These are phyloP conservation scores for Calcarius ornatus DNA, from an alignment of 2,113 vertebrate species.

Conservation along the genomic window DNA sequence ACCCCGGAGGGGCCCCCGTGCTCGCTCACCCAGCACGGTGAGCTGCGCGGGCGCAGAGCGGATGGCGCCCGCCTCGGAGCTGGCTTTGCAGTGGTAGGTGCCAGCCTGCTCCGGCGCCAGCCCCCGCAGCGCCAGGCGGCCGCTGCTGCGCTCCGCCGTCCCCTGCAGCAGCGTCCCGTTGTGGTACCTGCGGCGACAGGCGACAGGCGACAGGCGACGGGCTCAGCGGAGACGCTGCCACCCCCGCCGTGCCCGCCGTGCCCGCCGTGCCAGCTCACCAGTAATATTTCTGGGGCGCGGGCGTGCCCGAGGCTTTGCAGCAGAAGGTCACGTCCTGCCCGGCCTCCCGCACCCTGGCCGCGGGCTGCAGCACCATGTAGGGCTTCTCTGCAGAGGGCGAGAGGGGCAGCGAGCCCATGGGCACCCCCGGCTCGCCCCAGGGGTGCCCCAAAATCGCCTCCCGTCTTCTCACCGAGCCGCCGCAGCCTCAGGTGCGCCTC, in stretches of 20 bases:
- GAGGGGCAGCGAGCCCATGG: background rate
- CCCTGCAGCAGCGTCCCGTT: slow-evolving; percentile 87
- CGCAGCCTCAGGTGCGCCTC: slow-evolving; percentile 72
- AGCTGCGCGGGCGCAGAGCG: slow-evolving; percentile 80
- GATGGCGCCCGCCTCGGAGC: slow-evolving; percentile 80
- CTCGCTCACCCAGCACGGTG: slow-evolving; percentile 79
- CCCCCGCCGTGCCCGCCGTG: no score
- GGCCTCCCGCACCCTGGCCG: slow-evolving; percentile 80
- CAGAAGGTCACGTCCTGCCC: slow-evolving; percentile 88
- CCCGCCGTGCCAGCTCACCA: slow-evolving; percentile 76
- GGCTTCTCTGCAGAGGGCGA: slow-evolving; percentile 81
- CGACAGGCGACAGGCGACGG: no score
- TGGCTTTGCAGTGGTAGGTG: slow-evolving; percentile 89
- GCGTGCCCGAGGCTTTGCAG: slow-evolving; percentile 86
- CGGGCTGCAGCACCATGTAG: slow-evolving; percentile 87
- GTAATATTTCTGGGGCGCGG: slow-evolving; percentile 85
- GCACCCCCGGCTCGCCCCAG: accelerated
- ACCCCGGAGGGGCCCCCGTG: background rate
- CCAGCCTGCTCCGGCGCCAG: slow-evolving; percentile 79
- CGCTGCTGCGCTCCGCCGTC: slow-evolving; percentile 70
- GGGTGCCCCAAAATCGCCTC: background rate
- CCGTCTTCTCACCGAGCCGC: slow-evolving; percentile 77
- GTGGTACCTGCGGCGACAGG: slow-evolving; percentile 82
- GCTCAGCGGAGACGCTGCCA: accelerated
- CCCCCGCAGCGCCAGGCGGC: slow-evolving; percentile 77